Conservation (phyloP, 2,113 vertebrate genomes). For the Epinephelus fuscoguttatus region DNA sequence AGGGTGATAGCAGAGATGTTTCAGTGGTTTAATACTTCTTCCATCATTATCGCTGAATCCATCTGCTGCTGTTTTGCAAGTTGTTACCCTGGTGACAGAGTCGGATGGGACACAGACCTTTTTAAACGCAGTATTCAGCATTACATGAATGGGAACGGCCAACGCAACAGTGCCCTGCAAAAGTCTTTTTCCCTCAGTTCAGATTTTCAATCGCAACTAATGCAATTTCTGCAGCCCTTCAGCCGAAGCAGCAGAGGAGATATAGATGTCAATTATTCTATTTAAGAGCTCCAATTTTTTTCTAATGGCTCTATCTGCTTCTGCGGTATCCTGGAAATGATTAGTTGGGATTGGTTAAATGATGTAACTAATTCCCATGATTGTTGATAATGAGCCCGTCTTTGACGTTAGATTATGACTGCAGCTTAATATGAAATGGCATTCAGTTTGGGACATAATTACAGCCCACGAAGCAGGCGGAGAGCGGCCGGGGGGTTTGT, state of each 20-base stretch:
- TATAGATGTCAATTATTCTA: constrained; percentile 97
- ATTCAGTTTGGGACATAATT: constrained; percentile 90
- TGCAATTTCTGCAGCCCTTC: constrained; percentile 87
- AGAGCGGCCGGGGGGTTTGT: constrained; percentile 86
- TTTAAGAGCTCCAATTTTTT: constrained; percentile 95
- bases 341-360: constrained; percentile 97
- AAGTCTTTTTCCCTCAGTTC: constrained; percentile 56
- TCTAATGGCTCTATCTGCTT: constrained; percentile 96
- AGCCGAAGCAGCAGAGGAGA: constrained; percentile 86
- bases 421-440: constrained; percentile 97
- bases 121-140: constrained; percentile 10
- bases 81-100: constrained; percentile 55
- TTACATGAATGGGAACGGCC: constrained; percentile 37
- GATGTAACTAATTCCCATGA: constrained; percentile 98
- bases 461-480: constrained; percentile 88
- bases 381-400: constrained; percentile 95
- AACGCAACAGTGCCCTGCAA: constrained; percentile 13
- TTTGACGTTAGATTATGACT: constrained; percentile 95
- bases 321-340: constrained; percentile 98
- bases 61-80: constrained; percentile 15
- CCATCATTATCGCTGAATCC: constrained; percentile 1
- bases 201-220: constrained; percentile 71
- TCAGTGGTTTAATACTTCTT: not conserved
- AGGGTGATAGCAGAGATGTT: too few species aligned
- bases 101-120: constrained; percentile 13